A percentile compares a stretch with the other conserved stretches of the same genome.
phyloP scores from a whole-genome alignment of 2,113 vertebrate species.

The Saccopteryx leptura region DNA sequence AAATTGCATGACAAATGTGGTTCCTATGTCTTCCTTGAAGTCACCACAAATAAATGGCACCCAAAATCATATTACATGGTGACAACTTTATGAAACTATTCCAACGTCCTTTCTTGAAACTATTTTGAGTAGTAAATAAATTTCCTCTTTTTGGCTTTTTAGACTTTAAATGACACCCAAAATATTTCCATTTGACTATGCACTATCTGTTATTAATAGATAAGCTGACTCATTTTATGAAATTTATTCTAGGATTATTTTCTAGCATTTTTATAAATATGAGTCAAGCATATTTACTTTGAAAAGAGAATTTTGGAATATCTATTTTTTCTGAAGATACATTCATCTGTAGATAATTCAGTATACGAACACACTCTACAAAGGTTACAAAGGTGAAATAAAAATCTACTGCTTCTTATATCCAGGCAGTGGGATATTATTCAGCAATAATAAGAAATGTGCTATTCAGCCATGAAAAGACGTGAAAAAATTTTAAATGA shows the following conservation, averaged over 20 bases:
- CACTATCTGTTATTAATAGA: conserved; percentile 3
- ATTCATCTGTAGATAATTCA: neutral
- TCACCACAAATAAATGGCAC: conserved; percentile 11
- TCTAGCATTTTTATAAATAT: conserved; percentile 27
- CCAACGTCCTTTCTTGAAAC: neutral
- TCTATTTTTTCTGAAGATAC: neutral
- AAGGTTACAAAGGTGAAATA: neutral
- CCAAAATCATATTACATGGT: neutral
- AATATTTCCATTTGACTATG: neutral
- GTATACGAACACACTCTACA: neutral
- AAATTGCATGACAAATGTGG: neutral
- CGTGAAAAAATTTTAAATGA: neutral
- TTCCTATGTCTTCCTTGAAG: neutral
- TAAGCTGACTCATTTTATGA: neutral
- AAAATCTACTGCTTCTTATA: neutral
- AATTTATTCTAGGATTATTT: conserved; percentile 34
- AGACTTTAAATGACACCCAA: neutral
- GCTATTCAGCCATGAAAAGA: neutral
- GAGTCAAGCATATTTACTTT: conserved; percentile 17
- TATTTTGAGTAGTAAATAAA: conserved; percentile 10
- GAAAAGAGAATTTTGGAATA: conserved; percentile 35
- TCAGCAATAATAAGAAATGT: neutral
- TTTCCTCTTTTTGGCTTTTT: conserved; percentile 41
- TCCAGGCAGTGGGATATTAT: neutral
- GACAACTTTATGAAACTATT: conserved; percentile 26